phyloP scores from a whole-genome alignment of 2,797 vertebrate species.

The Triplophysa bombifrons region DNA sequence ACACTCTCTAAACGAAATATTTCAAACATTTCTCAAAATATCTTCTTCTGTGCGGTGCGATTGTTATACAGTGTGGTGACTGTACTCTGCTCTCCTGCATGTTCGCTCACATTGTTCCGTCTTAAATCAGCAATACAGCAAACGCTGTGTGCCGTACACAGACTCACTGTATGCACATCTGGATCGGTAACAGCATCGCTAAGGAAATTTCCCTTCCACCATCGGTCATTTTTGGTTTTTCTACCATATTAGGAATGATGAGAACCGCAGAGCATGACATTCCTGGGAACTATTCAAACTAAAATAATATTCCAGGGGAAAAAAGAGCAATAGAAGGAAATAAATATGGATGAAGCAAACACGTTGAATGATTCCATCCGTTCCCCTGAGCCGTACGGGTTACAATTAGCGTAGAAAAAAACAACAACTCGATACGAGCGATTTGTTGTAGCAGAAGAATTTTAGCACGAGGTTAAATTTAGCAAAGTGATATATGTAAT shows the following conservation, averaged over 20 bases:
- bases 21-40: no score
- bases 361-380: constrained; percentile 43
- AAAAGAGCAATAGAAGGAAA: constrained; percentile 31
- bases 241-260: constrained; percentile 68
- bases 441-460: constrained; percentile 16
- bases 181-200: constrained; percentile 63
- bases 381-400: constrained; percentile 37
- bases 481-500: constrained; percentile 58
- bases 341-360: constrained; percentile 61
- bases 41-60: no score
- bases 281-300: constrained; percentile 63
- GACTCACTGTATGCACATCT: constrained; percentile 60
- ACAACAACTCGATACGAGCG: constrained; percentile 19
- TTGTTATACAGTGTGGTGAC: no score
- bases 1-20: no score
- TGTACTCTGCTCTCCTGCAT: neutral
- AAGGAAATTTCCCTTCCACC: constrained; percentile 61
- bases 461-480: constrained; percentile 53
- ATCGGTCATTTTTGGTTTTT: constrained; percentile 64
- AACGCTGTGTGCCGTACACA: constrained; percentile 36
- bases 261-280: constrained; percentile 65
- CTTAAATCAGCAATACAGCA: neutral
- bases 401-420: constrained; percentile 38
- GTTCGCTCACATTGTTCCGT: constrained; percentile 26
- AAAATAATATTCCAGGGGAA: constrained; percentile 58